Conservation (phyloP, 2,113 vertebrate species). For the Eulemur rufifrons region DNA sequence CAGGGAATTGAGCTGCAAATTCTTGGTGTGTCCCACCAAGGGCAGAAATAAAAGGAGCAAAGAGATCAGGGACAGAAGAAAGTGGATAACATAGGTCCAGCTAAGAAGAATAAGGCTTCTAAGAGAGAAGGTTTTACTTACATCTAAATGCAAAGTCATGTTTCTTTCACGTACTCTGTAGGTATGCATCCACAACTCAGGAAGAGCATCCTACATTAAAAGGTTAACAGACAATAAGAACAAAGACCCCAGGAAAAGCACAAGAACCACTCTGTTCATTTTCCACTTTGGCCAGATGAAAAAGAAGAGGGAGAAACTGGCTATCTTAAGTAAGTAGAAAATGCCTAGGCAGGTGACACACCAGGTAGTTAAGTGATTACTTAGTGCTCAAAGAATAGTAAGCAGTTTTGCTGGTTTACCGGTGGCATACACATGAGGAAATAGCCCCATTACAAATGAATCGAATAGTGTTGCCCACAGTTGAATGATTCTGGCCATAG, state of each 20-base stretch:
- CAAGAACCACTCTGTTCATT: background rate
- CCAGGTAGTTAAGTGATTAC: background rate
- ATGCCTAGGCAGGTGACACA: background rate
- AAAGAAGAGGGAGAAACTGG: background rate
- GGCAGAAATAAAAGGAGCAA: background rate
- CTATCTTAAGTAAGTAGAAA: slow-evolving; percentile 7
- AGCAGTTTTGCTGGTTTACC: background rate
- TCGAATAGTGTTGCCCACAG: background rate
- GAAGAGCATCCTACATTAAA: background rate
- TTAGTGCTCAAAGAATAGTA: background rate
- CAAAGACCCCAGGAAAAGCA: background rate
- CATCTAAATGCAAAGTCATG: background rate
- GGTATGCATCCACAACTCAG: background rate
- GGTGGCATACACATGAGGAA: background rate
- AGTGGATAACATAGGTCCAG: background rate
- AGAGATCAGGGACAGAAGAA: background rate
- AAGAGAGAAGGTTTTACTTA: accelerated
- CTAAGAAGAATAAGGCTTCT: background rate
- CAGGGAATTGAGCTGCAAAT: background rate
- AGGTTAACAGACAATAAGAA: background rate
- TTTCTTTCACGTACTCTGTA: background rate
- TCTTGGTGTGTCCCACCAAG: slow-evolving; percentile 10
- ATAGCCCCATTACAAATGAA: background rate
- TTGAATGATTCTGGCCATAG: background rate
- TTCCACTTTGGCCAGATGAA: slow-evolving; percentile 1